Evolutionary conservation across 2,888 invertebrate genomes (phyloP), one percentile per base, ranked within the genome.

Genomic region (Epirrhoe alternata): DNA sequence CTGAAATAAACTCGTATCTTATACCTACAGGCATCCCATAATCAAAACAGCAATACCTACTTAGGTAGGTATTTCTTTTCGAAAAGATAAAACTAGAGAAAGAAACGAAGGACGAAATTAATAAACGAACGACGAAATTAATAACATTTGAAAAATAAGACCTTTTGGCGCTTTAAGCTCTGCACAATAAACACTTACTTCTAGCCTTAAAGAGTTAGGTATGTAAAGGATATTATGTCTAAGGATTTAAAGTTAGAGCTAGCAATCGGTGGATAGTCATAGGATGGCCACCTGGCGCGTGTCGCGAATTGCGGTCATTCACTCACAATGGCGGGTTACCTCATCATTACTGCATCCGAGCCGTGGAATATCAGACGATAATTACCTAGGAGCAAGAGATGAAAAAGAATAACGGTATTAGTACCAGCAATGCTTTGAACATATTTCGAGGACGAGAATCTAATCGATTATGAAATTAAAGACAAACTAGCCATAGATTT

Each of bases 271-370:
- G 14, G 47, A 16, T 47, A 5, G 16, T 47, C 47, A 16, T 47
- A 42, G 47, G 0, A 47, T 6, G 47, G 70, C 85, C 87, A 85
- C 83, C 86, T 84, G 86, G 78, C 78, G 87, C 79, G 87, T 86
- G 86, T 79, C 83, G 81, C 86, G 79, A 87, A 87, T 89, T 81
- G 84, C 82, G 87, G 86, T 85, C 88, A 77, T 88, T 88, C 88
- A 86, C 87, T 82, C 74, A 64, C 33, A 61, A 58, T 60, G 71
- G 69, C 63, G 66, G 66, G 72, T 74, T 77, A 74, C 70, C 45
- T 68, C 73, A 70, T 55, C 69, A 69, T 61, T 54, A 69, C 53
- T 53, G 57, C 61, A 69, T 64, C 68, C 66, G 68, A 47, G 71
- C 64, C 56, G 59, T 64, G 60, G 61, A 65, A 64, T 65, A 68